Percentiles rank a stretch among this genome's conserved stretches.
Evolutionary conservation across 1,140 invertebrate species (phyloP).

Genomic region (Vollenhovia emeryi): DNA sequence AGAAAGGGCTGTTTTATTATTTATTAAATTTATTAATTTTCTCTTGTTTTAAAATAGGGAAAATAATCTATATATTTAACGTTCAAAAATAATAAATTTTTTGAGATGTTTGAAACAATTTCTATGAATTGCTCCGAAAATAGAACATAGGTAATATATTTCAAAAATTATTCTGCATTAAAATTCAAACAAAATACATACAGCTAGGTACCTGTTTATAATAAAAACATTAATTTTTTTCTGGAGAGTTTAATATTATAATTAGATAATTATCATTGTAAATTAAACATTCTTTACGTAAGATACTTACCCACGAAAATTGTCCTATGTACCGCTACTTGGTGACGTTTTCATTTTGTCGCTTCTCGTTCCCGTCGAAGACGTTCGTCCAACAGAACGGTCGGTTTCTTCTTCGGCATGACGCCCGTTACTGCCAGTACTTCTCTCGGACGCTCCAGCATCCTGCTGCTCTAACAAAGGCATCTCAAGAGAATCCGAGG

Average conservation of each 20-base stretch:
- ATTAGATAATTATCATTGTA: background rate
- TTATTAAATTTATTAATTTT: background rate
- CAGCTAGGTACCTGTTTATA: background rate
- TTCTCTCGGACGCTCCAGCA: slow-evolving; percentile 64
- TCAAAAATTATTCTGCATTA: background rate
- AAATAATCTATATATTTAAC: background rate
- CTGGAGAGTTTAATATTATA: background rate
- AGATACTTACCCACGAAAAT: slow-evolving; percentile 53
- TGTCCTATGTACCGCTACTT: slow-evolving; percentile 66
- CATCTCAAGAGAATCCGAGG: slow-evolving; percentile 83
- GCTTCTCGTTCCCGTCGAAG: slow-evolving; percentile 66
- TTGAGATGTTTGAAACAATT: background rate
- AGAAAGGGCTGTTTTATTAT: background rate
- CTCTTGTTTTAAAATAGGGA: background rate
- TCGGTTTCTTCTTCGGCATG: slow-evolving; percentile 50
- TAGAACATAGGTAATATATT: background rate
- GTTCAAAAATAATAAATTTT: background rate
- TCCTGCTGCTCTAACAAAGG: slow-evolving; percentile 78
- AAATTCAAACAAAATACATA: background rate
- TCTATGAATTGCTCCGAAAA: background rate
- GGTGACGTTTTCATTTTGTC: slow-evolving; percentile 71
- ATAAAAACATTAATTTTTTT: background rate
- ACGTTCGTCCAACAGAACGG: slow-evolving; percentile 62
- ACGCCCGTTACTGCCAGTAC: slow-evolving; percentile 55
- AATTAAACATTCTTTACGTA: background rate